phyloP scores from a whole-genome alignment of 64 coral and sea anemone species.

The Astreopora myriophthalma region DNA sequence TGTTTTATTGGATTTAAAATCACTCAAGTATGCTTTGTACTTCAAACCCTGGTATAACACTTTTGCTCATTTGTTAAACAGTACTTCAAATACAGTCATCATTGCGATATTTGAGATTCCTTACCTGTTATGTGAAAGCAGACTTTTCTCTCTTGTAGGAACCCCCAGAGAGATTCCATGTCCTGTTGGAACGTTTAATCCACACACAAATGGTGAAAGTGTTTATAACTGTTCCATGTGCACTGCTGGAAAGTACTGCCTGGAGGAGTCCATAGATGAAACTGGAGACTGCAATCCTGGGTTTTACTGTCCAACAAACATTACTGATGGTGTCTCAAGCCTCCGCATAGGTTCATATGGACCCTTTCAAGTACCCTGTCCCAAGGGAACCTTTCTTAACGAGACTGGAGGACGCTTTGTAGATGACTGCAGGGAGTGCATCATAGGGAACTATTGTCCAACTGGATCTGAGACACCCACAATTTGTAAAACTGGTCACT shows the following conservation, averaged over 20 bases:
- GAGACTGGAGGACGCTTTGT: constrained; percentile 68
- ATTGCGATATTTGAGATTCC: too few species aligned
- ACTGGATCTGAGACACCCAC: constrained; percentile 73
- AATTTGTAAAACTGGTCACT: constrained; percentile 81
- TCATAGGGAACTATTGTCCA: constrained; percentile 82
- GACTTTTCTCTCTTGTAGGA: constrained; percentile 71
- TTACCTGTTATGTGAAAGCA: too few species aligned
- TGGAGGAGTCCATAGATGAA: constrained; percentile 60
- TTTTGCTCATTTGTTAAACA: too few species aligned
- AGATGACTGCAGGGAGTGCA: constrained; percentile 77
- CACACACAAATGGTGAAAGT: constrained; percentile 29
- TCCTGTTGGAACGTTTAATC: constrained; percentile 96
- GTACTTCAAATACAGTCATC: too few species aligned
- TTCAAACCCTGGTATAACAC: too few species aligned
- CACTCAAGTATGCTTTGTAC: too few species aligned
- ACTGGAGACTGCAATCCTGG: constrained; percentile 77
- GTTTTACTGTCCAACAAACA: constrained; percentile 97
- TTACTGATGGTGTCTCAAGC: constrained; percentile 90
- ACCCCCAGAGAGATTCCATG: constrained; percentile 79
- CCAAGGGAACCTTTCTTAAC: constrained; percentile 81
- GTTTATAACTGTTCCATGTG: constrained; percentile 80
- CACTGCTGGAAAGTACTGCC: constrained; percentile 92
- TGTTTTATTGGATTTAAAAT: too few species aligned
- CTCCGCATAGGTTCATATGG: constrained; percentile 93
- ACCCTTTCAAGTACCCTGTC: constrained; percentile 82